Base-by-base conservation (phyloP, 2,888 invertebrate genomes). In the Carcina quercana region DNA sequence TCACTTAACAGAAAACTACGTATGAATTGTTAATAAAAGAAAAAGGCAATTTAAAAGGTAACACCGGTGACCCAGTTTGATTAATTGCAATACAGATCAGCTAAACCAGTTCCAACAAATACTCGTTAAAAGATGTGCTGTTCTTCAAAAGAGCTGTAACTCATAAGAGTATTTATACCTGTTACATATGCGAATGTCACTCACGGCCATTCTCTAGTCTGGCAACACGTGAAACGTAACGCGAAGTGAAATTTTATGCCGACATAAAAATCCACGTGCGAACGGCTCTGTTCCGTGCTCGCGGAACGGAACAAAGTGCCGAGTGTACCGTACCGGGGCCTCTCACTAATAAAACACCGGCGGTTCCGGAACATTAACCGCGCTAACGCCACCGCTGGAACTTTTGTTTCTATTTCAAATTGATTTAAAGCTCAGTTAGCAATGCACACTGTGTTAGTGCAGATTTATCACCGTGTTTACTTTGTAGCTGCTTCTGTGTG, bases 201-300 rank as follows among this genome's bases (percentile, higher is more conserved):
- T 20, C 24, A 3, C 24, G 13, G 7, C 3, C 15, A 13, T 14
- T 25, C 25, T 25, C 25, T 25, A 25, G 15, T 13, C 11, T 25
- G 19, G 20, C 5, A 20, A 20, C 19, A 10, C 20, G 13, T 28
- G 28, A 12, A 21, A 29, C 11, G 61, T 57, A 52, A 59, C 45
- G 60, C 56, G 60, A 71, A 73, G 67, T 69, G 69, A 73, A 73
- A 73, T 71, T 73, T 73, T 68, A 74, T 65, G 59, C 56, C 52
- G 50, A 48, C 66, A 57, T 73, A 69, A 68, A 75, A 72, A 65
- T 66, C 57, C 55, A 59, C 58, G 59, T 54, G 54, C 44, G 53
- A 48, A 43, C 39, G 39, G 36, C 42, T 11, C 27, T 15, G 25
- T 8, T 28, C n/a, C 28, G 21, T 40, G 34, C n/a, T n/a, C n/a